Base-by-base conservation (phyloP, 1,140 invertebrate genomes). In the Cotesia glomerata region DNA sequence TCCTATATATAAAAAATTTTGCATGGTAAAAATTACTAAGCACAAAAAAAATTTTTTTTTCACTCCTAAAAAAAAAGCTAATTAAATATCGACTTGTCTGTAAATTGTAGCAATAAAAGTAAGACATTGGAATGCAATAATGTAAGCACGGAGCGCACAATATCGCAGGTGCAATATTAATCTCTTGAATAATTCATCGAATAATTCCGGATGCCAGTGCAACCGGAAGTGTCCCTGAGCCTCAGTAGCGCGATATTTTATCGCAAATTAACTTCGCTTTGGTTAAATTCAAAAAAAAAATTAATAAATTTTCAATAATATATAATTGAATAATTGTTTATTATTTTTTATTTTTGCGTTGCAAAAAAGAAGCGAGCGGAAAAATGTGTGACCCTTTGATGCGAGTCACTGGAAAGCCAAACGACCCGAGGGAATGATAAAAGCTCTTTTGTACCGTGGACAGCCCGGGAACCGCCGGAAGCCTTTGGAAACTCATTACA, bases 161-260 rank as follows among this genome's bases (percentile, higher is more conserved):
- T 61, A 14, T 36, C 16, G 58, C 34, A 39, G 69, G 36, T 62
- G 59, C 16, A 71, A 18, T 36, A 49, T 49, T 49, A 13, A 49
- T 56, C 39, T 36, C 67, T 66, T 74, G 73, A 45, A 74, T 74
- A 64, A 74, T 74, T 70, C 73, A 74, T 70, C 67, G 59, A 63
- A 67, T 36, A 70, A 74, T 74, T 70, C 62, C 62, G 73, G 54
- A 64, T 65, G 69, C 62, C 62, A 58, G 69, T 14, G 65, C 66
- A 52, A 62, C 56, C 36, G 72, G 59, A 71, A 64, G 39, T 39
- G 62, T 64, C 62, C 56, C 58, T 32, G 56, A 32, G 16, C 32
- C 32, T 35, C 54, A 26, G 18, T 26, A 2, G 18, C 18, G 18
- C 18, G 18, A 26, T 2, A 26, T 26, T 26, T 26, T n/a, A 51